Conservation (phyloP, 2,113 vertebrate genomes). For the Cyrtonyx montezumae region DNA sequence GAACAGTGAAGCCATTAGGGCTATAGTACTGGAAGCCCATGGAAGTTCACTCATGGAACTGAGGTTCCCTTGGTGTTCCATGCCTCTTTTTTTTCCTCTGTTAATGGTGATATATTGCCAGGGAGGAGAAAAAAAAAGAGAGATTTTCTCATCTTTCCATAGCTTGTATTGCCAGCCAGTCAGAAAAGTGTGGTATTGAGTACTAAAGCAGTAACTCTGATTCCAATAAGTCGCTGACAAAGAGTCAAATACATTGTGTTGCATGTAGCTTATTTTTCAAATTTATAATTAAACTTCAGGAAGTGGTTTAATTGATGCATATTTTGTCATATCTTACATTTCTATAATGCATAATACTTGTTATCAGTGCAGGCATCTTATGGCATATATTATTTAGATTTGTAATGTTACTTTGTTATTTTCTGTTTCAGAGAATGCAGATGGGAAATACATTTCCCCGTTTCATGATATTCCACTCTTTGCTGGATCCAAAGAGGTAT, state of each 20-base stretch:
- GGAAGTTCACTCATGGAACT: not conserved
- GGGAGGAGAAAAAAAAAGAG: not conserved
- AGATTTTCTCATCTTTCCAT: not conserved
- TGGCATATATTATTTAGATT: not conserved
- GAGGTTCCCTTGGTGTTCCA: not conserved
- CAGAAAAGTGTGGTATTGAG: not conserved
- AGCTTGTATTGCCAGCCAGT: not conserved
- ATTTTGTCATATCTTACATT: not conserved
- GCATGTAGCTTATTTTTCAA: accelerated
- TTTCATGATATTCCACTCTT: slow-evolving; percentile 95
- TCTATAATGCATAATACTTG: not conserved
- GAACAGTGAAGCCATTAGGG: not conserved
- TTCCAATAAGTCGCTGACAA: not conserved
- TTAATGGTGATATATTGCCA: not conserved
- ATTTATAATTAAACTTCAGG: not conserved
- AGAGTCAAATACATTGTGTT: not conserved
- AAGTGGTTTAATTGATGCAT: not conserved
- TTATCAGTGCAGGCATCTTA: not conserved
- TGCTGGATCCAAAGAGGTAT: slow-evolving; percentile 82
- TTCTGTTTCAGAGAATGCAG: slow-evolving; percentile 83
- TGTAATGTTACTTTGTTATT: not conserved
- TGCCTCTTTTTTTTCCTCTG: not conserved
- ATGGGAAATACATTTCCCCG: slow-evolving; percentile 93
- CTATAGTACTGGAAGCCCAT: not conserved
- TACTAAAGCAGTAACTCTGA: not conserved